Evolutionary conservation across 2,888 invertebrate species (phyloP), one percentile per base, ranked within the genome.

Genomic region (Tridacna crocea): DNA sequence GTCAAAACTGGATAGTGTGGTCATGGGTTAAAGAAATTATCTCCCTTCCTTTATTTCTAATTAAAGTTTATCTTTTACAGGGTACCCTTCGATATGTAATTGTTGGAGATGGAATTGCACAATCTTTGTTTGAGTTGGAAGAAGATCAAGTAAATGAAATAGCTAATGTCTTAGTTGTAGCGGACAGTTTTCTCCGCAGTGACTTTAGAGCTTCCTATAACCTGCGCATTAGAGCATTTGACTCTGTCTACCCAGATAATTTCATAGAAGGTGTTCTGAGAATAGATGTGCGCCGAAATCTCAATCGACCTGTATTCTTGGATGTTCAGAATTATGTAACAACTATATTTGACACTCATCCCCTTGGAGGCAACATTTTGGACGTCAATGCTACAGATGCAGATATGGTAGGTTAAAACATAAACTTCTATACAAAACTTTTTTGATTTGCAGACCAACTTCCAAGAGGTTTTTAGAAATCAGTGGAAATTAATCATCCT

Each of bases 231-330:
- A 48, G 72, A 46, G 90, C 83, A 6, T 89, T 77, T 83, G 90
- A 90, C 66, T 78, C 75, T 22, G 81, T 78, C n/a, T 78, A 78
- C 46, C 90, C 87, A 22, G 47, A 77, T 13, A 76, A 79, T 0
- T 82, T 68, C 70, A 76, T 24, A 19, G 63, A 75, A 27, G 74
- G 78, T 15, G 55, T 66, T 12, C 58, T 88, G 17, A 70, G 61
- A 0, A 88, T 93, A 15, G 83, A 77, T 17, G 89, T 93, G 0
- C 74, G 68, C 4, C 86, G 91, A 1, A 94, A 94, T 85, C 80
- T 88, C n/a, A 79, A 80, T 26, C n/a, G 72, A 11, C 94, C 94
- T 24, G 65, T n/a, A 36, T 87, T 91, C 26, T 27, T 70, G 0
- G 26, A 79, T 19, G 22, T 80, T 1, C 65, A 27, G 22, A 72